Base-by-base conservation (phyloP, 2,888 invertebrate species). In the Crepidodera aurea region DNA sequence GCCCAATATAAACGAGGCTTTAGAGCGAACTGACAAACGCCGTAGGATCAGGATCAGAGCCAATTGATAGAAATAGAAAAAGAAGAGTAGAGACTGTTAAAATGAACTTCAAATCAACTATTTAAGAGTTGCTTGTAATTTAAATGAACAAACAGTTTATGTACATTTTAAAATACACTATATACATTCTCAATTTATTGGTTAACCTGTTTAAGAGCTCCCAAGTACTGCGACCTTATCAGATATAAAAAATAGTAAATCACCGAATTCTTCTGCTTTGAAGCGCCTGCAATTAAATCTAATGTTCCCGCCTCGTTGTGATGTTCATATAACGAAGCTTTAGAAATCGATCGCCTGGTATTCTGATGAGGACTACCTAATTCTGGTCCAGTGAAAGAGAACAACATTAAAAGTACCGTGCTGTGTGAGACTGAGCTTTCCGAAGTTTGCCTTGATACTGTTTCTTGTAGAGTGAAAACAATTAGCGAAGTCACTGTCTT, bases 181-280 rank as follows among this genome's bases (percentile, higher is more conserved):
- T 4, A 22, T 22, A 22, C 2, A 22, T 22, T 22, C 2, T 22
- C 22, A n/a, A n/a, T 22, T 29, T 10, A 29, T 2, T 60, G 39
- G 29, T 62, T 62, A 34, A 65, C 27, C 57, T 58, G 62, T 56
- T 75, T 73, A 27, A 79, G 55, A 34, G 78, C 76, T 37, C 93
- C 91, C 64, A 95, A 83, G 66, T 95, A 84, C 65, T 90, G 88
- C 51, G 93, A 83, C 85, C 98, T 90, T 51, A 93, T 83, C 0
- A 96, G 96, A 81, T 96, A 98, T 0, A 95, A 87, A 51, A 91
- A 88, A 78, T 96, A 94, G 80, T 95, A 98, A 65, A 92, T 90
- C 27, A 90, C 87, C 63, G 91, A 90, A 77, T 94, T 93, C 69
- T 90, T 89, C 69, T 92, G 89, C 68, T 92, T 85, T 59, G 98